A percentile compares a stretch with the other conserved stretches of the same genome.
Conservation (phyloP, 2,797 vertebrate genomes). For the Microchirus variegatus region DNA sequence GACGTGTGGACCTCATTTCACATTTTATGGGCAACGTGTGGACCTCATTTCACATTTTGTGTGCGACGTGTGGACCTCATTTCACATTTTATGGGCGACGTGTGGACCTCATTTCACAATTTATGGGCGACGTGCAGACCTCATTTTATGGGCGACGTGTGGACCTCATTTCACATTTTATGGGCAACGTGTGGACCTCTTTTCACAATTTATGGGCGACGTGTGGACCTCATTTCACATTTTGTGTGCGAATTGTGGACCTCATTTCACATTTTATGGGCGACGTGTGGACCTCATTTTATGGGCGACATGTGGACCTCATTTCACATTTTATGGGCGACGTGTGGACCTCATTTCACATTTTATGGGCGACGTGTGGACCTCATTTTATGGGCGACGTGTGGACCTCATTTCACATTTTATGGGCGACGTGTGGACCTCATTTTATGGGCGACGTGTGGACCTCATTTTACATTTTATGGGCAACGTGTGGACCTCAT, state of each 20-base stretch:
- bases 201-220: slow-evolving; percentile 1
- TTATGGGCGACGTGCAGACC: not conserved
- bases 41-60: slow-evolving; percentile 3
- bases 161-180: slow-evolving; percentile 2
- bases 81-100: slow-evolving; percentile 2
- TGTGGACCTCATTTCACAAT: not conserved
- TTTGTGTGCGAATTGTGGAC: not conserved
- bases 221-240: not conserved
- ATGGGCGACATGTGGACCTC: not conserved
- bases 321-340: slow-evolving; percentile 2
- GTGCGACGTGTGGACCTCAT: slow-evolving; percentile 1
- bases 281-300: slow-evolving; percentile 2
- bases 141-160: not conserved
- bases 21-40: not conserved
- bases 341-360: not conserved
- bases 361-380: not conserved
- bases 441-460: not conserved
- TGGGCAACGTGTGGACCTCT: slow-evolving; percentile 1
- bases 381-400: slow-evolving; percentile 5
- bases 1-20: not conserved
- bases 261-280: slow-evolving; percentile 2
- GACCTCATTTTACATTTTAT: slow-evolving; percentile 3
- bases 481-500: slow-evolving; percentile 1
- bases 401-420: slow-evolving; percentile 1
- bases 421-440: slow-evolving; percentile 1